These are phyloP conservation scores for Rhopalosiphum padi DNA, from an alignment of 1,140 invertebrate species.

Conservation along the genomic window DNA sequence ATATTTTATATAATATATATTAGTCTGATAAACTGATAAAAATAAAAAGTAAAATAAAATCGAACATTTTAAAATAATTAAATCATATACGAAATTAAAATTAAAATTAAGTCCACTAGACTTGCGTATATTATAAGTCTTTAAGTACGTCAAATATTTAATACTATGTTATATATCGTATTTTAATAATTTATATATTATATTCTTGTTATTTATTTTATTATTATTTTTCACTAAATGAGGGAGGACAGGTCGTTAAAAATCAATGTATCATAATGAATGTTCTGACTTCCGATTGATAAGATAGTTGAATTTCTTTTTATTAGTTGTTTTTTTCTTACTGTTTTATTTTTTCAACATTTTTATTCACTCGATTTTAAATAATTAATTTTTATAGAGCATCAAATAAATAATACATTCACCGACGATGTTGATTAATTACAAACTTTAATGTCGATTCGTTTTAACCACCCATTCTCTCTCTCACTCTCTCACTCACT, in stretches of 20 bases:
- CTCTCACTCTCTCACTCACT: neutral
- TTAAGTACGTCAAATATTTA: neutral
- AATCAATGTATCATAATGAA: conserved; percentile 38
- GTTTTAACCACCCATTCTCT: neutral
- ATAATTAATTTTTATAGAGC: conserved; percentile 12
- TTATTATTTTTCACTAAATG: neutral
- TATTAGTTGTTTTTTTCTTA: conserved; percentile 21
- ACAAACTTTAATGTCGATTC: conserved; percentile 9
- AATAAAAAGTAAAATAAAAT: neutral
- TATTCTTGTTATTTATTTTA: neutral
- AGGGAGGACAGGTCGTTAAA: neutral
- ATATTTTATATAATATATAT: neutral
- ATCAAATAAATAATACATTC: conserved; percentile 22
- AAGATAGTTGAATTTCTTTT: neutral
- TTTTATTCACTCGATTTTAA: neutral
- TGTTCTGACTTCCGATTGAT: conserved; percentile 24
- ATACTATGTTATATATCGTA: neutral
- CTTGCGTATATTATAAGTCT: neutral
- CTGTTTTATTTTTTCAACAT: neutral
- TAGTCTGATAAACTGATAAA: neutral
- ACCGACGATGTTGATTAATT: conserved; percentile 41
- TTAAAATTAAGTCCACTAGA: neutral
- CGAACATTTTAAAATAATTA: neutral
- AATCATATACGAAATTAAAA: neutral
- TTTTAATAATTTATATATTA: neutral